Conservation (phyloP, 2,797 vertebrate species). For the Lepidocolaptes lacrymiger region DNA sequence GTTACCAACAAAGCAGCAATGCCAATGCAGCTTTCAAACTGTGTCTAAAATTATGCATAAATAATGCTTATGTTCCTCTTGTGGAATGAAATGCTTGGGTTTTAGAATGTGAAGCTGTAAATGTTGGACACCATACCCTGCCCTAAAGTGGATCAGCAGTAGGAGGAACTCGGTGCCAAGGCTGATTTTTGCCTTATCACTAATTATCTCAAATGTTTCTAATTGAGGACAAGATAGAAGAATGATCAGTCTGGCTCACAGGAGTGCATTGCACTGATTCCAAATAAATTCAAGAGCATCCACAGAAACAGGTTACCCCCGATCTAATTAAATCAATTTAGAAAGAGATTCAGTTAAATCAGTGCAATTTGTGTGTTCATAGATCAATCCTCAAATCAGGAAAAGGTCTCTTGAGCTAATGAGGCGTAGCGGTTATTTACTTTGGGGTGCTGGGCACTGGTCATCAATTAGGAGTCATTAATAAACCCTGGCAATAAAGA, state of each 20-base stretch:
- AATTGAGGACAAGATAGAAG: slow-evolving; percentile 13
- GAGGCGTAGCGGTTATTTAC: slow-evolving; percentile 60
- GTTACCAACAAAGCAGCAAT: background rate
- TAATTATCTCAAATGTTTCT: slow-evolving; percentile 39
- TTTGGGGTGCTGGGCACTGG: slow-evolving; percentile 57
- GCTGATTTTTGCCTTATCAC: background rate
- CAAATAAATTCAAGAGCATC: slow-evolving; percentile 48
- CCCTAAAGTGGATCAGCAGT: background rate
- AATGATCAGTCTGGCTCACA: slow-evolving; percentile 2
- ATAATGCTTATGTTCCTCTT: background rate
- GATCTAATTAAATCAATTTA: slow-evolving; percentile 62
- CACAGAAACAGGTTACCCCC: slow-evolving; percentile 14
- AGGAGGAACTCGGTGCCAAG: background rate
- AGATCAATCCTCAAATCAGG: slow-evolving; percentile 57
- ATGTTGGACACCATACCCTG: background rate
- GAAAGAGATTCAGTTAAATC: slow-evolving; percentile 44
- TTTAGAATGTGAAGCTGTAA: background rate
- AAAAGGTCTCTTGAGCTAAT: slow-evolving; percentile 61
- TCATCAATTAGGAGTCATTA: slow-evolving; percentile 65
- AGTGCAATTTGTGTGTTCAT: slow-evolving; percentile 49
- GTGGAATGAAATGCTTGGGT: background rate
- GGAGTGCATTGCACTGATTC: background rate
- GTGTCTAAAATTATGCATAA: background rate
- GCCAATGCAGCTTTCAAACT: background rate
- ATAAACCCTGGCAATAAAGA: slow-evolving; percentile 65